Base-by-base conservation (phyloP, 2,888 invertebrate genomes). In the Agrenia bidenticulata region DNA sequence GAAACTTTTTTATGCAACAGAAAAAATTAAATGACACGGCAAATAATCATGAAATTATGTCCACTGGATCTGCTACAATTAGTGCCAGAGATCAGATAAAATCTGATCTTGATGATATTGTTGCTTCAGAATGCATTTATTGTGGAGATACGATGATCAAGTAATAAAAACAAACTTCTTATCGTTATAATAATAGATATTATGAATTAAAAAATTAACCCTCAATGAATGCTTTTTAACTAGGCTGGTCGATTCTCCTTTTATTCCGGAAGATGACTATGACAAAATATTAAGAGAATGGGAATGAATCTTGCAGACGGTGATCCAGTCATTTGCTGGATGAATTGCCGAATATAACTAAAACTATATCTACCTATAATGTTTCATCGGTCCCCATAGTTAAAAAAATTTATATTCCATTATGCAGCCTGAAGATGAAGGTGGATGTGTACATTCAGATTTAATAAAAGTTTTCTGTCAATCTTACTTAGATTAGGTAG, bases 111-210 rank as follows among this genome's bases (percentile, higher is more conserved):
- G 95, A 96, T 80, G 90, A 92, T 77, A 86, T 96, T 1, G 84
- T 96, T 1, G 95, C 95, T 0, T 86, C 88, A 0, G 95, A 97
- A 81, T 97, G 97, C 80, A 83, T 94, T 4, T 94, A 89, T 81
- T 97, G 97, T 79, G 95, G 97, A 2, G 90, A 94, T 74, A 85
- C 88, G 77, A 93, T 95, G 89, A 94, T 96, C 77, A 83, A 84
- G 85, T 86, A 77, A 78, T 80, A 78, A 13, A 19, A 32, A 27
- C 4, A 55, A 27, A n/a, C 24, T 55, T 11, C 24, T 42, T 17
- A 39, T 41, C n/a, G 19, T 53, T 66, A 23, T 37, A 53, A 41
- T 27, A n/a, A 13, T 27, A 60, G 17, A 15, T 19, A 19, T 63
- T 50, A 1, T 61, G n/a, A 42, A 13, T 24, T 37, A 15, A 57